These are phyloP conservation scores for Drusus annulatus DNA, from an alignment of 1,140 invertebrate genomes.

Conservation along the genomic window DNA sequence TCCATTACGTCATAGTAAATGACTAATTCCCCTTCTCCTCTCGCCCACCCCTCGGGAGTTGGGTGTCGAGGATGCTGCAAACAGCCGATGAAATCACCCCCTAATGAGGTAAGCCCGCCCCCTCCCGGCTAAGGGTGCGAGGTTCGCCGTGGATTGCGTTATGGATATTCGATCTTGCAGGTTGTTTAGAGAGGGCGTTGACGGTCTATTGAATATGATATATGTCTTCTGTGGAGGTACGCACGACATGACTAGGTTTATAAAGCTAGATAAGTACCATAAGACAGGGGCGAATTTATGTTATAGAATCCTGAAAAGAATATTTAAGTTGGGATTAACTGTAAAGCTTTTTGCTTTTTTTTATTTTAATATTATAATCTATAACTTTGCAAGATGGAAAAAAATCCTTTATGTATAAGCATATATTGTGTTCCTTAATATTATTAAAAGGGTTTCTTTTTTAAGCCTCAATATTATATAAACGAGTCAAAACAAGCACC, in stretches of 20 bases:
- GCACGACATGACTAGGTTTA: not conserved
- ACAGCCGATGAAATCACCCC: constrained; percentile 50
- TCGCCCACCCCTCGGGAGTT: not conserved
- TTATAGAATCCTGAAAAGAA: not conserved
- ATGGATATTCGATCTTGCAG: constrained; percentile 48
- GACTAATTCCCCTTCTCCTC: not conserved
- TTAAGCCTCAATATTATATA: too few relatives aligned
- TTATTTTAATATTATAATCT: too few relatives aligned
- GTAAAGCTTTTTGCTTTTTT: too few relatives aligned
- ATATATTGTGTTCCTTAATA: too few relatives aligned
- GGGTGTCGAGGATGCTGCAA: constrained; percentile 8
- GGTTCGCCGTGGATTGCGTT: constrained; percentile 48
- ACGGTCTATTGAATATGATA: constrained; percentile 17
- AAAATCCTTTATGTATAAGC: too few relatives aligned
- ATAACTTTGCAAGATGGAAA: too few relatives aligned
- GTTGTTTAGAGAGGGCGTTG: constrained; percentile 1
- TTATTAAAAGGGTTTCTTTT: too few relatives aligned
- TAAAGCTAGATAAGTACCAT: not conserved
- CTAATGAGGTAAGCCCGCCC: constrained; percentile 45
- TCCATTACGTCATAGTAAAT: not conserved
- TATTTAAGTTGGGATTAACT: not conserved
- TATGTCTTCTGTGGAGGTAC: not conserved
- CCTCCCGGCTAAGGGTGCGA: constrained; percentile 8
- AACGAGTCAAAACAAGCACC: too few relatives aligned
- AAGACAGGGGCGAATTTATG: not conserved